Conservation (phyloP, 2,888 invertebrate species). For the Ophion costatus region DNA sequence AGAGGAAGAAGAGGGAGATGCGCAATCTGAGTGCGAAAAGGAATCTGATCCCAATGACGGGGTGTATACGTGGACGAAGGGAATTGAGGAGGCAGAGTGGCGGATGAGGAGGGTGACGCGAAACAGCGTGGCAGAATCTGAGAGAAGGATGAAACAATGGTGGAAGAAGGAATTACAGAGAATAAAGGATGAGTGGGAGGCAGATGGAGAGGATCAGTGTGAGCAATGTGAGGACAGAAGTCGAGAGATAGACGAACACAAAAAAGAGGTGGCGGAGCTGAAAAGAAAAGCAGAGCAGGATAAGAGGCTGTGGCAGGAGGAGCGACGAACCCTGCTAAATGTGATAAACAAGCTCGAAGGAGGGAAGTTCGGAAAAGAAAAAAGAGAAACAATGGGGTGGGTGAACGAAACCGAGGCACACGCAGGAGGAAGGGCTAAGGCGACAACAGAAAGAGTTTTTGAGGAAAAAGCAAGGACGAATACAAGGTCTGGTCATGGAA, state of each 20-base stretch:
- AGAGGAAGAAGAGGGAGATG: background rate
- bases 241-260: background rate
- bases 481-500: background rate
- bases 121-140: background rate
- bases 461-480: background rate
- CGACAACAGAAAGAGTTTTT: background rate
- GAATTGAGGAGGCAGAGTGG: background rate
- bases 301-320: background rate
- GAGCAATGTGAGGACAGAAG: background rate
- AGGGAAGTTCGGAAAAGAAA: background rate
- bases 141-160: constrained; percentile 8
- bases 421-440: background rate
- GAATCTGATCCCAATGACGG: too few species aligned
- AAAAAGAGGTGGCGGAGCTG: background rate
- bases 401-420: too few species aligned
- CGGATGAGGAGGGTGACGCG: background rate
- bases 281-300: background rate
- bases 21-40: background rate
- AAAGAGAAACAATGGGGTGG: background rate
- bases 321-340: background rate
- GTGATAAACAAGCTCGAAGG: background rate
- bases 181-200: background rate
- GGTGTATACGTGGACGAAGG: background rate
- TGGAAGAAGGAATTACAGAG: background rate
- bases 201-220: background rate